Evolutionary conservation across 1,140 invertebrate genomes (phyloP), one percentile per base, ranked within the genome.

Genomic region (Zaprionus kolodkinae): DNA sequence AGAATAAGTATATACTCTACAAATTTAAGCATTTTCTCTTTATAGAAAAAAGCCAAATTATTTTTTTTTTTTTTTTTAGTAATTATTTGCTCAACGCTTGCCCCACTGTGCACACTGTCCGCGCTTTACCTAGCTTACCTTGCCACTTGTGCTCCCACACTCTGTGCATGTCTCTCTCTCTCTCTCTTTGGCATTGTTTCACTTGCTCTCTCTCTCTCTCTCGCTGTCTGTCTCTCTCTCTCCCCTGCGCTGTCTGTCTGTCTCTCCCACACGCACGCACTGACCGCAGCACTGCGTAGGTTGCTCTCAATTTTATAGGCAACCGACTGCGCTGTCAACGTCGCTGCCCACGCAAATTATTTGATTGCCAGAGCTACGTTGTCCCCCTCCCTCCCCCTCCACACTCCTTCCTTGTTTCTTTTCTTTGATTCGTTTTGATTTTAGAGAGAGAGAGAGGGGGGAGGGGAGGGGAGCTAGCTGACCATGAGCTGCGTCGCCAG

Each of bases 331-430:
- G 35, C 59, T 67, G 27, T 7, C 30, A n/a, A 15, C 25, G 38
- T 15, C 38, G 7, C 12, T 68, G 65, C 72, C 72, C 72, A 74
- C 72, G 66, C 72, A 74, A 74, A 70, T 70, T 63, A 63, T 74
- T 74, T 69, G 21, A 69, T 74, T 74, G 59, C 52, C 52, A 57
- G 40, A 74, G 57, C 35, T 62, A 6, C 9, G 7, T 45, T 43
- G 6, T 0, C 2, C 27, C 27, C 27, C 27, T 30, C 27, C 27
- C 27, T 4, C 25, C 4, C 25, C 25, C 25, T 6, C n/a, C 15
- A 15, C 27, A 3, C 27, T 7, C 9, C 15, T 9, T 15, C 15
- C n/a, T 45, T 15, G 7, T 15, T 45, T 45, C 2, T 69, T 73
- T 55, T 60, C 62, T 73, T 55, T 60, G 56, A 40, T 70, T 35